Evolutionary conservation across 2,797 vertebrate species (phyloP), one percentile per base, ranked within the genome.

Genomic region (Sphaeramia orbicularis): DNA sequence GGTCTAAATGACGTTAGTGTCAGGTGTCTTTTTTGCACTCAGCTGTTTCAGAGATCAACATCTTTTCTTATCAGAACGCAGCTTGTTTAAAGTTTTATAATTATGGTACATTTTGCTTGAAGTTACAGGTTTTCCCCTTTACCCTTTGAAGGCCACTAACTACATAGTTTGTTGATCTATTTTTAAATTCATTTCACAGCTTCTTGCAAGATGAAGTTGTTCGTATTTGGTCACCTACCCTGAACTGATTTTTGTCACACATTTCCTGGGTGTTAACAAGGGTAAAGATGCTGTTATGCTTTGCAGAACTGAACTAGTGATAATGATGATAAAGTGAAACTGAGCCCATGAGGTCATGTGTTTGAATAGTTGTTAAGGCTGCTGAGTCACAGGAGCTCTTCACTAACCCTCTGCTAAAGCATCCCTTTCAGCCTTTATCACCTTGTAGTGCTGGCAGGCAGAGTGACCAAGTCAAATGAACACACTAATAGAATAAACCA

Each of bases 401-500:
- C 12, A 4, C 57, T 13, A 21, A 38, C 50, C 60, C 55, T 8
- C 41, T 1, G 7, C 47, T 69, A 55, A 83, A 65, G 66, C 40
- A 40, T 49, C 56, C 24, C 42, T 48, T 54, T 57, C 36, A 41
- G 53, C 51, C 62, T 63, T 70, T 78, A 81, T 86, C 79, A 78
- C 71, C 64, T 72, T 55, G 14, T 1, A 37, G 53, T 64, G 67
- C 74, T 70, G 56, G 32, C 69, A 75, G 71, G 19, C 69, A 59
- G 63, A 59, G 38, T 52, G 59, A 64, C 71, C 45, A 11, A 59
- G 68, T 58, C 69, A 57, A 81, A 62, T 57, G 59, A 76, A 74
- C 61, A 78, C 74, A 38, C 57, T 76, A 78, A 84, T 60, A 86
- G 73, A 87, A 84, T 86, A 74, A 85, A 81, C 67, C 70, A 74